phyloP scores from a whole-genome alignment of 2,888 invertebrate genomes.

The Fabriciana adippe region DNA sequence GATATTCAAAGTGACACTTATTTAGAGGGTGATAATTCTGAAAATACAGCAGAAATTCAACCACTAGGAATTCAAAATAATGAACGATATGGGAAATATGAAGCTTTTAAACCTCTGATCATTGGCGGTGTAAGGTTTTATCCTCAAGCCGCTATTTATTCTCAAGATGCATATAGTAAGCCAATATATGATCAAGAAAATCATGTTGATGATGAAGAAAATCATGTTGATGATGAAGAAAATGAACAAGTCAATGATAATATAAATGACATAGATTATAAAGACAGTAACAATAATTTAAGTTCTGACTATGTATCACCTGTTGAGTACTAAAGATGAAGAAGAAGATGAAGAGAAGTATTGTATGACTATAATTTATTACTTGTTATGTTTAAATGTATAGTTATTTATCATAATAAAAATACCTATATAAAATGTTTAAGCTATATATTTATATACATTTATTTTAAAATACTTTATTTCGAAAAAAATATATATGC shows the following conservation, averaged over 20 bases:
- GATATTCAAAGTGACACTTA: slow-evolving; percentile 19
- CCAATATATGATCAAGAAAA: slow-evolving; percentile 33
- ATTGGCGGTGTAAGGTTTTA: slow-evolving; percentile 52
- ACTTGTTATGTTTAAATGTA: too few species aligned
- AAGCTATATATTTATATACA: too few species aligned
- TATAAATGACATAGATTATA: slow-evolving; percentile 44
- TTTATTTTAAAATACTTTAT: too few species aligned
- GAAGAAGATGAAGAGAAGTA: too few species aligned
- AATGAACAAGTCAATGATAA: slow-evolving; percentile 19
- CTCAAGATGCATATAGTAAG: slow-evolving; percentile 48
- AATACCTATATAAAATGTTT: too few species aligned
- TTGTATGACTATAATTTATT: neutral
- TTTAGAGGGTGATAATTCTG: slow-evolving; percentile 25
- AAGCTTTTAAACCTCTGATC: slow-evolving; percentile 52
- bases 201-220: slow-evolving; percentile 23
- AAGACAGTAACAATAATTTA: slow-evolving; percentile 59
- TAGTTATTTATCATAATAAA: neutral
- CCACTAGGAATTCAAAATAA: slow-evolving; percentile 45
- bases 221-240: slow-evolving; percentile 24
- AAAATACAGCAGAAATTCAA: slow-evolving; percentile 29
- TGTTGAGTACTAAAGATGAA: slow-evolving; percentile 54
- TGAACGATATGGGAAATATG: slow-evolving; percentile 50
- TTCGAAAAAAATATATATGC: neutral
- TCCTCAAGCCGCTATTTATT: slow-evolving; percentile 51
- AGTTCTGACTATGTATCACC: slow-evolving; percentile 59